Evolutionary conservation across 2,888 invertebrate genomes (phyloP).

Genomic region (Adineta ricciae): DNA sequence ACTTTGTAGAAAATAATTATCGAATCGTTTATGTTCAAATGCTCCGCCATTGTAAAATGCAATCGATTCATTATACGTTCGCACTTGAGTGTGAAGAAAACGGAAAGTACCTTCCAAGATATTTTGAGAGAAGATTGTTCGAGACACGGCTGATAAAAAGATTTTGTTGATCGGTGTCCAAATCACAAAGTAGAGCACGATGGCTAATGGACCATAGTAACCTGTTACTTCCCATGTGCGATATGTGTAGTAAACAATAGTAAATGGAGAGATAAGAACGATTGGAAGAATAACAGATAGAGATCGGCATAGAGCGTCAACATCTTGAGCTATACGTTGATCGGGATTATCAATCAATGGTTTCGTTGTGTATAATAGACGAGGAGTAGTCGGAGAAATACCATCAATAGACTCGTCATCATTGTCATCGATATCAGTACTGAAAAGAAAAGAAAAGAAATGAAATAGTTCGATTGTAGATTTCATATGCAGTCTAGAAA

Average conservation of each 20-base stretch:
- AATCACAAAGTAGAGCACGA: conserved; percentile 56
- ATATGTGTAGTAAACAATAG: conserved; percentile 55
- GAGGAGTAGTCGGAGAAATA: background rate
- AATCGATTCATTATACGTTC: background rate
- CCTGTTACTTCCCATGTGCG: conserved; percentile 49
- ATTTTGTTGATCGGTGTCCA: conserved; percentile 54
- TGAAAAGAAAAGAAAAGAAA: background rate
- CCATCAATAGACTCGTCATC: background rate
- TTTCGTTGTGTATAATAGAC: background rate
- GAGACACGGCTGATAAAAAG: conserved; percentile 55
- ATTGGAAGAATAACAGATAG: conserved; percentile 46
- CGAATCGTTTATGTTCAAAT: background rate
- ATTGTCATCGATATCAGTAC: background rate
- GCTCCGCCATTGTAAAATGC: conserved; percentile 15
- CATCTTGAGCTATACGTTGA: conserved; percentile 56
- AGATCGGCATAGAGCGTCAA: conserved; percentile 44
- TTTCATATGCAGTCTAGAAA: too few relatives aligned
- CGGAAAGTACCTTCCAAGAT: conserved; percentile 56
- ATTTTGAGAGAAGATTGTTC: conserved; percentile 53
- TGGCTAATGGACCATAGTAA: conserved; percentile 50
- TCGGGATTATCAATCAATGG: conserved; percentile 40
- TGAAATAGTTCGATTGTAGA: too few relatives aligned
- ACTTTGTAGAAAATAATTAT: background rate
- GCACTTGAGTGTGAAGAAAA: conserved; percentile 38
- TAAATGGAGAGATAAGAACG: conserved; percentile 52